Evolutionary conservation across 2,888 invertebrate genomes (phyloP).

Genomic region (Coleophora flavipennella): DNA sequence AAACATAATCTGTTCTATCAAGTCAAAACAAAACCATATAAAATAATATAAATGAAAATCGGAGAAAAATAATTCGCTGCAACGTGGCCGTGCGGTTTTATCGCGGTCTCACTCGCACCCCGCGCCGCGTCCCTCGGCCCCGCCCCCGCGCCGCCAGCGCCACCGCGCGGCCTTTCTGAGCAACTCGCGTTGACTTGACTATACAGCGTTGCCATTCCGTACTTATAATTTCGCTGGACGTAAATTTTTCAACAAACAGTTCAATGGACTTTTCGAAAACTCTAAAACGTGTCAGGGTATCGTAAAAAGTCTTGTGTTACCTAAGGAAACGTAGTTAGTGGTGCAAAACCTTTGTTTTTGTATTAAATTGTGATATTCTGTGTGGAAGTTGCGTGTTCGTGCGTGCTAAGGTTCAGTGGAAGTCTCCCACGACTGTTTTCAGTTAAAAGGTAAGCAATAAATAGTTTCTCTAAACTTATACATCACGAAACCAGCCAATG

Average conservation of each 20-base stretch:
- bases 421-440: constrained; percentile 46
- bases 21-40: constrained; percentile 51
- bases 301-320: constrained; percentile 52
- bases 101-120: constrained; percentile 47
- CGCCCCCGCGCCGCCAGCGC: constrained; percentile 32
- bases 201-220: constrained; percentile 73
- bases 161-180: constrained; percentile 54
- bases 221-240: constrained; percentile 73
- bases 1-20: constrained; percentile 45
- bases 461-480: neutral
- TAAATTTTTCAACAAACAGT: constrained; percentile 71
- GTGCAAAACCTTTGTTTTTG: constrained; percentile 48
- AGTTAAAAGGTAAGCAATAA: constrained; percentile 50
- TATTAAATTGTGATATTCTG: constrained; percentile 50
- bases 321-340: constrained; percentile 50
- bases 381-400: constrained; percentile 62
- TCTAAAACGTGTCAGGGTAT: constrained; percentile 53
- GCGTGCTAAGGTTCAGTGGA: constrained; percentile 59
- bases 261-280: constrained; percentile 71
- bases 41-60: constrained; percentile 44
- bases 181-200: constrained; percentile 50
- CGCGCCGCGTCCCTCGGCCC: constrained; percentile 42
- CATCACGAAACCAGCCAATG: neutral
- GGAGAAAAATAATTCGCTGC: constrained; percentile 37
- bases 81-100: constrained; percentile 19